phyloP scores from a whole-genome alignment of 2,888 invertebrate species.

The Syrista parreyssii region DNA sequence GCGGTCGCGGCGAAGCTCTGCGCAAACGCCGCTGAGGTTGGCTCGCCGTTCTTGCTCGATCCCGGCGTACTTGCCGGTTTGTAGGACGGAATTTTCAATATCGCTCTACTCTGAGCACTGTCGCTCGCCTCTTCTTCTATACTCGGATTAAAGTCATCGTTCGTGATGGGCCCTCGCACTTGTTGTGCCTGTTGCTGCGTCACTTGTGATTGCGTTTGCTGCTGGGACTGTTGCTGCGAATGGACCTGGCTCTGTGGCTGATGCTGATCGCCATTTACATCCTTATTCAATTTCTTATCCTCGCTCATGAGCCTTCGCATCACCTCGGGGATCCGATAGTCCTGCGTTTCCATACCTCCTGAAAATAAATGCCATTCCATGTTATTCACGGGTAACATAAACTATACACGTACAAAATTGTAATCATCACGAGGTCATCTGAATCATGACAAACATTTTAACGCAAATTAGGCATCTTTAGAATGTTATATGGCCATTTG shows the following conservation, averaged over 20 bases:
- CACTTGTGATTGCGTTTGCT: slow-evolving; percentile 46
- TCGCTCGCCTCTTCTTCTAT: slow-evolving; percentile 64
- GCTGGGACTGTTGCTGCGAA: slow-evolving; percentile 36
- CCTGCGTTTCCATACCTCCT: slow-evolving; percentile 60
- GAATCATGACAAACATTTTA: not conserved
- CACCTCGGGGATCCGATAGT: slow-evolving; percentile 69
- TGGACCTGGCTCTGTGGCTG: slow-evolving; percentile 27
- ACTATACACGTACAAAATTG: not conserved
- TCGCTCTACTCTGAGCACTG: slow-evolving; percentile 71
- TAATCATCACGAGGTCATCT: not conserved
- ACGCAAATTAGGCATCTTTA: not conserved
- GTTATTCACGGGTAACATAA: not conserved
- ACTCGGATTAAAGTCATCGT: slow-evolving; percentile 65
- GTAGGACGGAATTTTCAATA: slow-evolving; percentile 94
- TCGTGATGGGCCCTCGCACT: slow-evolving; percentile 63
- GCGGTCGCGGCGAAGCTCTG: slow-evolving; percentile 50
- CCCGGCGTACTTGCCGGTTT: slow-evolving; percentile 70
- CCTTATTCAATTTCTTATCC: slow-evolving; percentile 67
- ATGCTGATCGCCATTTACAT: slow-evolving; percentile 58
- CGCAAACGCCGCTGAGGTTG: slow-evolving; percentile 52
- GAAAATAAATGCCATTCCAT: not conserved
- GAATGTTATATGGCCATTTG: not conserved
- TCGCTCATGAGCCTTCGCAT: slow-evolving; percentile 71
- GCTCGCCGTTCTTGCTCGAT: slow-evolving; percentile 60
- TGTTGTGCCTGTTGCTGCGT: slow-evolving; percentile 35